Evolutionary conservation across 2,888 invertebrate genomes (phyloP), one percentile per base, ranked within the genome.

Genomic region (Orthosia gothica): DNA sequence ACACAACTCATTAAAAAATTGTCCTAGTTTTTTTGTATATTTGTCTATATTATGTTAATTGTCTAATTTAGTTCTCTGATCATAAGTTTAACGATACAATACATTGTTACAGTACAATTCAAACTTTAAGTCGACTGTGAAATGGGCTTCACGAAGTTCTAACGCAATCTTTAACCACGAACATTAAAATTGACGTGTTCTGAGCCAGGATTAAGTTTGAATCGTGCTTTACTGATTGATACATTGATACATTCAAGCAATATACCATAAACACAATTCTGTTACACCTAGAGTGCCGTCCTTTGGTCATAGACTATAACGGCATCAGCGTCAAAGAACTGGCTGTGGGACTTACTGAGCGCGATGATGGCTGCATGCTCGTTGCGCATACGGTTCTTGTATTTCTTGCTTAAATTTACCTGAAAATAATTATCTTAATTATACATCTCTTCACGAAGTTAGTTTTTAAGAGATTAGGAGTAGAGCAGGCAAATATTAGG

Each of bases 301-400:
- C 98, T 95, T 95, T 98, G 98, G 91, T 98, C 98, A 91, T 98
- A 98, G 15, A 98, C 98, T 79, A 98, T 98, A 81, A 98, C 98
- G 3, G 98, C 98, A 94, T 98, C 98, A 78, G 98, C 98, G 92
- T 98, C 98, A 73, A 98, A 97, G 89, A 98, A 97, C 91, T 96
- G 96, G 90, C 97, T 97, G 88, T 98, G 97, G n/a, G 98, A 98
- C 93, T 98, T 98, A 92, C 96, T 96, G 82, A 98, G 96, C 26
- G 98, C 98, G 86, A 98, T 98, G 90, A 98, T 98, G 69, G 98
- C 98, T 2, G 98, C 98, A 95, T 98, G 98, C 91, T 98, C 98
- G 92, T 97, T 98, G 84, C 98, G 97, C 98, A 98, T 98, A 70
- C 98, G 97, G 92, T 98, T 98, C 95, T 98, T 98, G 90, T 98